Percentiles rank a stretch among this genome's conserved stretches.
Evolutionary conservation across 2,797 vertebrate genomes (phyloP).

Genomic region (Gymnoscopelus microlampas): DNA sequence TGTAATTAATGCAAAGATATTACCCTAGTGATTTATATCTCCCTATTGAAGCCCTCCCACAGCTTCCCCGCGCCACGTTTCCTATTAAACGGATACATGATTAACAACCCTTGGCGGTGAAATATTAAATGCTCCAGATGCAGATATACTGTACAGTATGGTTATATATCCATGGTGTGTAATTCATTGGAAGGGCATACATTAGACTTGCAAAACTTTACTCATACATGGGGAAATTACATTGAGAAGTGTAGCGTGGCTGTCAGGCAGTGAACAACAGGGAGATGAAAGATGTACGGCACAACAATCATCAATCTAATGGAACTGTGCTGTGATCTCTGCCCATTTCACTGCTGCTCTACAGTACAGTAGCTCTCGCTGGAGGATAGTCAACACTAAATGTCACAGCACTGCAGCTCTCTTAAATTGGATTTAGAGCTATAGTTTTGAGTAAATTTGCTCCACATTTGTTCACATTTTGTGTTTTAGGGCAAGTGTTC

Average conservation of each 20-base stretch:
- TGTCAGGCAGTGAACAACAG: constrained; percentile 70
- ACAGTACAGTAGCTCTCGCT: constrained; percentile 47
- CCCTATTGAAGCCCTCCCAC: constrained; percentile 27
- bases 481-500: no score
- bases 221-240: constrained; percentile 78
- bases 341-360: constrained; percentile 45
- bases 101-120: constrained; percentile 82
- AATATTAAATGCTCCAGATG: constrained; percentile 83
- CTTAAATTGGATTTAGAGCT: background rate
- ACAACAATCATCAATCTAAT: constrained; percentile 73
- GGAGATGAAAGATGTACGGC: constrained; percentile 77
- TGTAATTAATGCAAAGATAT: constrained; percentile 36
- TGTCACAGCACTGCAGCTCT: constrained; percentile 40
- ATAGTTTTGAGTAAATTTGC: no score
- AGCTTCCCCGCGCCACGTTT: constrained; percentile 57
- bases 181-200: constrained; percentile 81
- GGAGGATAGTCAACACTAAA: constrained; percentile 66
- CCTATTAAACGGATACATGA: constrained; percentile 64
- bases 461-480: no score
- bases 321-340: constrained; percentile 65
- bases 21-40: constrained; percentile 46
- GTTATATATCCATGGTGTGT: constrained; percentile 61
- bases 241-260: constrained; percentile 70
- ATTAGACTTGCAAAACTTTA: constrained; percentile 85
- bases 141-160: constrained; percentile 69